Evolutionary conservation across 2,888 invertebrate genomes (phyloP).

Genomic region (Zaprionus lineosus): DNA sequence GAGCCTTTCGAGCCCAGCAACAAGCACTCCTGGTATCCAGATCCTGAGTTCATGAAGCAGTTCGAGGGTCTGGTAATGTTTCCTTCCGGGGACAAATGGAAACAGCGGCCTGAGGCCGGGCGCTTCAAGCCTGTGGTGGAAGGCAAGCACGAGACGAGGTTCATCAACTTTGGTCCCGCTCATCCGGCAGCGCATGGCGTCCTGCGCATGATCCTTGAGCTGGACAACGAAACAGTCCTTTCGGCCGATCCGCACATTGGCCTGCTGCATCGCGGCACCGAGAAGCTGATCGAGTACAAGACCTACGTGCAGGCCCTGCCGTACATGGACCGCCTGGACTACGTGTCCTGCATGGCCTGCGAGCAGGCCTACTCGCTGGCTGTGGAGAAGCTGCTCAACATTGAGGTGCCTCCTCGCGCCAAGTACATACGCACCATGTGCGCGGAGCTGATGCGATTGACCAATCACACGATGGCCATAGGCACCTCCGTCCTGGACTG

Average conservation of each 20-base stretch:
- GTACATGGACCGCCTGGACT: constrained; percentile 94
- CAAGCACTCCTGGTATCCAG: constrained; percentile 85
- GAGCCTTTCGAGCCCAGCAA: constrained; percentile 32
- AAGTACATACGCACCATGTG: constrained; percentile 91
- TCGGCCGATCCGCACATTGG: constrained; percentile 93
- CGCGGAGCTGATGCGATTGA: constrained; percentile 89
- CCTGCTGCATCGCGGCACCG: constrained; percentile 93
- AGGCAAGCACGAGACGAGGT: constrained; percentile 86
- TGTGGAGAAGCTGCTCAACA: constrained; percentile 91
- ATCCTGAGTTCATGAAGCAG: constrained; percentile 85
- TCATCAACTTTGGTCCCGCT: constrained; percentile 93
- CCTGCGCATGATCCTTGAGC: constrained; percentile 89
- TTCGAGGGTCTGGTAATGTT: constrained; percentile 85
- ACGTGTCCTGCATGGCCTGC: constrained; percentile 92
- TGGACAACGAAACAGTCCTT: constrained; percentile 92
- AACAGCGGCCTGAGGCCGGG: constrained; percentile 77
- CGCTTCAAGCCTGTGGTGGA: constrained; percentile 83
- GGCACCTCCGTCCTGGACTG: constrained; percentile 90
- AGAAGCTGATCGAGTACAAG: constrained; percentile 94
- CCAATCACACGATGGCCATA: constrained; percentile 91
- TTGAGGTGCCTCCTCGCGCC: constrained; percentile 89
- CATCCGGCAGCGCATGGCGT: constrained; percentile 97
- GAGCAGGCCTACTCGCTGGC: constrained; percentile 91
- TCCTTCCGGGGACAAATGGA: constrained; percentile 82
- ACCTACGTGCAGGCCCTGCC: constrained; percentile 93